Base-by-base conservation (phyloP, 2,888 invertebrate species). In the Xylota segnis region DNA sequence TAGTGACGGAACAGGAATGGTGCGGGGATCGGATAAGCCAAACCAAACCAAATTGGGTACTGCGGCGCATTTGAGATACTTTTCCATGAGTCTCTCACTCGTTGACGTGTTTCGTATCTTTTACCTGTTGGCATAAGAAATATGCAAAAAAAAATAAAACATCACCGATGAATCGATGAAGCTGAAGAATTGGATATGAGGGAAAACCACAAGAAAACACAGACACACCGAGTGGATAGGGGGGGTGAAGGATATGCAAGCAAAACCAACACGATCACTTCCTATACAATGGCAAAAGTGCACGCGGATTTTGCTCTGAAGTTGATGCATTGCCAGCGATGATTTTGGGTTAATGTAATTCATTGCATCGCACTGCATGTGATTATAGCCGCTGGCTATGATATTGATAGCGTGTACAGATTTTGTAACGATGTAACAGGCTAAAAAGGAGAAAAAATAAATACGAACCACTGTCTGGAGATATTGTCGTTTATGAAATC, bases 261-360 rank as follows among this genome's bases (percentile, higher is more conserved):
- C n/a, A 71, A 81, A 76, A 68, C 40, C 76, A 68, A 76, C 86
- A 72, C 68, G 72, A 82, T 70, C 71, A 86, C 86, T 86, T 86
- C 86, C 82, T 86, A 71, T 86, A 76, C 66, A 72, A 40, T 52
- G 76, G 16, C 32, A 56, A 61, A 79, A 70, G 77, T 58, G 77
- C 37, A 58, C 27, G 66, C 29, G 66, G 52, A 40, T 77, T 78
- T 63, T 52, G 47, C 61, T 59, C 66, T 23, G 45, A 70, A 50
- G 82, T 76, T 86, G 82, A 82, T 86, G 76, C 71, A 86, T 86
- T 76, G 82, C 86, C 68, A 16, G 76, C 82, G 76, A 82, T 82
- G 82, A 86, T 86, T 86, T 82, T 82, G 68, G 86, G 86, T 86
- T 86, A 86, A 86, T 86, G 86, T 86, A 82, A 86, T 86, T 86